These are phyloP conservation scores for Hydrophis major DNA, from an alignment of 2,797 vertebrate genomes.

Conservation along the genomic window DNA sequence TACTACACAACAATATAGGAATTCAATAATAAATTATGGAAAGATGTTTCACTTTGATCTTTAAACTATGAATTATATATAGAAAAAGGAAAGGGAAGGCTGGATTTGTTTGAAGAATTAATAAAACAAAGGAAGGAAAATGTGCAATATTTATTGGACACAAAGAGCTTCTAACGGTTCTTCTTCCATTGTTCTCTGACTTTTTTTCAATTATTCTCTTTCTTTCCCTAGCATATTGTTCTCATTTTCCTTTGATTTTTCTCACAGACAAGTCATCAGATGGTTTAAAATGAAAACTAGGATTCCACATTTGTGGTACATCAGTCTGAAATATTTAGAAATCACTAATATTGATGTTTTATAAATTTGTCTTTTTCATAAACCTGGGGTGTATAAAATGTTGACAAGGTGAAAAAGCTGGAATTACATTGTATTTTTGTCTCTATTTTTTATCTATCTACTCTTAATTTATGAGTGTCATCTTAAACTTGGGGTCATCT, in stretches of 20 bases:
- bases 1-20: conserved; percentile 7
- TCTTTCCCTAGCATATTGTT: background rate
- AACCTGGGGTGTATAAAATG: background rate
- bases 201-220: background rate
- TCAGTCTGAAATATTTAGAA: background rate
- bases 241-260: background rate
- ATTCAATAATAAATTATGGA: conserved; percentile 2
- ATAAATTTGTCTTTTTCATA: background rate
- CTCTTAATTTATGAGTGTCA: background rate
- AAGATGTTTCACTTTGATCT: background rate
- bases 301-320: background rate
- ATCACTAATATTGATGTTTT: background rate
- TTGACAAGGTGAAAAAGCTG: background rate
- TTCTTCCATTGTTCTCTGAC: background rate
- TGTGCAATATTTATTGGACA: background rate
- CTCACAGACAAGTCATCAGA: background rate
- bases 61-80: background rate
- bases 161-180: background rate
- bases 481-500: background rate
- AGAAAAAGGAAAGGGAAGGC: background rate
- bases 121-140: conserved; percentile 12
- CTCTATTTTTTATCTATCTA: background rate
- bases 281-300: background rate
- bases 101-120: conserved; percentile 10
- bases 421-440: background rate